Evolutionary conservation across 2,888 invertebrate species (phyloP), one percentile per base, ranked within the genome.

Genomic region (Glaucopsyche alexis): DNA sequence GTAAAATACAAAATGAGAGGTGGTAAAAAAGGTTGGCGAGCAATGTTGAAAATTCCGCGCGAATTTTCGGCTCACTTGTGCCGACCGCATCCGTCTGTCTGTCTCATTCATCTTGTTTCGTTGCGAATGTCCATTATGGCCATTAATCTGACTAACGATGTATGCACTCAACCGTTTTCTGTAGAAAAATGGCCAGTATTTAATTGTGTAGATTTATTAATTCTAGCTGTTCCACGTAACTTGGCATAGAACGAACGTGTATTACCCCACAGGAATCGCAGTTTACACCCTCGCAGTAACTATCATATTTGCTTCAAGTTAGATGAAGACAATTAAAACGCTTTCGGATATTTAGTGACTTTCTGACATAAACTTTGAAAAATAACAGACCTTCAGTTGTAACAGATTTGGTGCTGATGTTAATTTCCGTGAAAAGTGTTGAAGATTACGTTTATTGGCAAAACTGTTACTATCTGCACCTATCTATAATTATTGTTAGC

Each of bases 71-170:
- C 11, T 69, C 47, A 47, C 49, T 66, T 45, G 42, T n/a, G 29
- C 69, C 29, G 9, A 69, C 47, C 69, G 47, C 67, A 19, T 67
- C 47, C 45, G 29, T 69, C 69, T 45, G 67, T 42, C 69, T 29
- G 69, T 45, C 47, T 9, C 69, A 69, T 69, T 69, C 45, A 69
- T 69, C 69, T 69, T 69, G 29, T 47, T 69, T 47, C 67, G 49
- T 49, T 29, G 8, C 69, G 14, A 69, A 69, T 69, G 69, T 49
- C 29, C 69, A 49, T 67, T 67, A 49, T 45, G 69, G 14, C 29
- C 47, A 47, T 69, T 69, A 19, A 69, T 69, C 16, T 47, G 47
- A 16, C 45, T 69, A 42, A 67, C 67, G 42, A 42, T 67, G 45
- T 67, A 67, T 45, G 45, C 42, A 45, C 42, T 16, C 67, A 19